A percentile compares a stretch with the other conserved stretches of the same genome.
Conservation (phyloP, 1,140 invertebrate species). For the Drosophila pseudoananassae region DNA sequence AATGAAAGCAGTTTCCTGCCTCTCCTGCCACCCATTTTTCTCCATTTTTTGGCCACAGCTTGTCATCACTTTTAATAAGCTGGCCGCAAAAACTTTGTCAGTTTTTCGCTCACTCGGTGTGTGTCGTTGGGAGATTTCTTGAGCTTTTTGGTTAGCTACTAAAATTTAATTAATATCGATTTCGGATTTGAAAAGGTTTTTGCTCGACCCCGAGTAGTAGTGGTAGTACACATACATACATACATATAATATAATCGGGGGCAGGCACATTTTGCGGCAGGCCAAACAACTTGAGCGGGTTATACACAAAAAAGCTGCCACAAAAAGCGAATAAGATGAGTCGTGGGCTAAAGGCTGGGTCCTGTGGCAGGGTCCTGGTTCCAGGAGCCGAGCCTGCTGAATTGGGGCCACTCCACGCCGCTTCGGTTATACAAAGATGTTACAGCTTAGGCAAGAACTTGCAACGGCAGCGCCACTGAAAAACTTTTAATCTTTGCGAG, state of each 20-base stretch:
- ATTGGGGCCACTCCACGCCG: conserved; percentile 27
- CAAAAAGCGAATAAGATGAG: conserved; percentile 37
- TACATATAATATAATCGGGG: not conserved
- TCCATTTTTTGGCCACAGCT: conserved; percentile 48
- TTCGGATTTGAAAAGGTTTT: conserved; percentile 79
- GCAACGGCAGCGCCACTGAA: conserved; percentile 65
- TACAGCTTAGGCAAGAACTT: conserved; percentile 81
- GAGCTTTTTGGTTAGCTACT: conserved; percentile 64
- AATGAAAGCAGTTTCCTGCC: conserved; percentile 44
- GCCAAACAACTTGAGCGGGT: conserved; percentile 70
- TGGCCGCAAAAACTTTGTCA: conserved; percentile 74
- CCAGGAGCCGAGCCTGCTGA: not conserved
- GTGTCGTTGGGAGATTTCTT: conserved; percentile 39
- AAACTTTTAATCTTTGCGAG: conserved; percentile 80
- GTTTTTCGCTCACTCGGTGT: conserved; percentile 19
- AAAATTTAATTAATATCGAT: conserved; percentile 81
- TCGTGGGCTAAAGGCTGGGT: not conserved
- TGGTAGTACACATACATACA: conserved; percentile 4
- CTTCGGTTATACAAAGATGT: conserved; percentile 67
- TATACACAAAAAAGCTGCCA: conserved; percentile 47
- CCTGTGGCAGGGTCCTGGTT: conserved; percentile 4
- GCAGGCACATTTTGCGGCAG: conserved; percentile 49
- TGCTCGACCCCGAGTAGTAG: conserved; percentile 15
- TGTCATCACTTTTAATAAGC: conserved; percentile 81
- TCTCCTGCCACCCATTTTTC: conserved; percentile 3